Conservation (phyloP, 2,113 vertebrate species). For the Vireo altiloquus region DNA sequence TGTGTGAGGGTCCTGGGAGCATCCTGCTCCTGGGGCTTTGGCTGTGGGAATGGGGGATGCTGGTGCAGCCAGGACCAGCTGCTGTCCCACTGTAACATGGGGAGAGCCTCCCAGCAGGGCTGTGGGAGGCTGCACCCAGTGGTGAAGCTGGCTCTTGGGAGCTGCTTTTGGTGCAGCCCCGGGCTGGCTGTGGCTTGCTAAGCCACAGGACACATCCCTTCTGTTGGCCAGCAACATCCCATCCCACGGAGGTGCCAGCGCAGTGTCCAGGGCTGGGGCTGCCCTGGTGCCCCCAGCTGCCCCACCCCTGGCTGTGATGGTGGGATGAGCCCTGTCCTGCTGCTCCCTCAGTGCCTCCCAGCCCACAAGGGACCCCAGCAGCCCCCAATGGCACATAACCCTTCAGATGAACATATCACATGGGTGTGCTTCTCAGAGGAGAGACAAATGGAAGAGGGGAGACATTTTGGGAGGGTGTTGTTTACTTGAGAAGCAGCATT, state of each 20-base stretch:
- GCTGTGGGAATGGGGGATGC: not conserved
- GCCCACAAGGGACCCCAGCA: not conserved
- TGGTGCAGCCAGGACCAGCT: not conserved
- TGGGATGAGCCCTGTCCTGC: not conserved
- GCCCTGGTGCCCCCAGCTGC: not conserved
- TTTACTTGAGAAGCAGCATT: not conserved
- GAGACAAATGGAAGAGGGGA: not conserved
- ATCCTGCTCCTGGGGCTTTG: not conserved
- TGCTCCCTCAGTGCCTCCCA: accelerated
- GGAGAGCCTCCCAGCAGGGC: not conserved
- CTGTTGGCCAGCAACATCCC: not conserved
- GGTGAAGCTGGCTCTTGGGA: not conserved
- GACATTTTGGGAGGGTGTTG: not conserved
- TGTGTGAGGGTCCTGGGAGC: not conserved
- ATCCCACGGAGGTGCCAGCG: too few species aligned
- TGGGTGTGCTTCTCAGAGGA: not conserved
- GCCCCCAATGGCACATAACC: accelerated
- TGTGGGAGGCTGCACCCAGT: not conserved
- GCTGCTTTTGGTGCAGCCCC: accelerated
- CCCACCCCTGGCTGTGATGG: accelerated
- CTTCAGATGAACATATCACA: accelerated
- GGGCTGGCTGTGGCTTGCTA: not conserved
- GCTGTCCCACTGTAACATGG: accelerated
- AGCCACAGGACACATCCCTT: not conserved
- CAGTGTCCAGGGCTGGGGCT: accelerated